These are phyloP conservation scores for Erebia ligea DNA, from an alignment of 2,888 invertebrate species.

Conservation along the genomic window DNA sequence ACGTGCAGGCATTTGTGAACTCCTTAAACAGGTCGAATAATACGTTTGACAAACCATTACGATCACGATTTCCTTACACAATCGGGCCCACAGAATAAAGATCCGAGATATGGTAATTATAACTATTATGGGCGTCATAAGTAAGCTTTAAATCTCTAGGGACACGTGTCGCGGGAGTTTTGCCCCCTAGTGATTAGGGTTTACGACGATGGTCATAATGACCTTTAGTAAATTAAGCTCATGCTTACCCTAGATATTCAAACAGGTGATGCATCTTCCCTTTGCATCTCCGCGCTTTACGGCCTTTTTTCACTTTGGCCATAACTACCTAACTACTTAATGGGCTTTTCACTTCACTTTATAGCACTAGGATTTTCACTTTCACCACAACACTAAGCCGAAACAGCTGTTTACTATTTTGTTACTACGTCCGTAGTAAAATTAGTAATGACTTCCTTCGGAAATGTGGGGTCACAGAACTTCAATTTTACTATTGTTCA, in stretches of 20 bases:
- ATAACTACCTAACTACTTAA: conserved; percentile 39
- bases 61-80: too few species aligned
- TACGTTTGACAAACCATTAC: too few species aligned
- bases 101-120: too few species aligned
- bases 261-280: conserved; percentile 69
- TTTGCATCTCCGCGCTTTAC: conserved; percentile 51
- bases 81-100: too few species aligned
- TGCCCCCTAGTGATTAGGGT: too few species aligned
- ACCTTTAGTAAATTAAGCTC: neutral
- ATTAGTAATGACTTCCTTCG: neutral
- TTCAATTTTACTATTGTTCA: neutral
- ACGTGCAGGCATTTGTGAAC: too few species aligned
- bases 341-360: conserved; percentile 3
- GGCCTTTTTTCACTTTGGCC: conserved; percentile 53
- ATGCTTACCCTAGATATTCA: conserved; percentile 65
- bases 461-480: neutral
- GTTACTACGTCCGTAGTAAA: neutral
- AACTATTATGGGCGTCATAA: too few species aligned
- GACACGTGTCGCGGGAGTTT: too few species aligned
- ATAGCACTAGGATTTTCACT: neutral
- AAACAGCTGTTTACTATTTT: conserved; percentile 1
- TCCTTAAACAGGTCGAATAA: too few species aligned
- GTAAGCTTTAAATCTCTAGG: too few species aligned
- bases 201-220: too few species aligned
- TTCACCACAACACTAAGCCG: neutral